These are phyloP conservation scores for Galbula dea DNA, from an alignment of 2,113 vertebrate species.

Conservation along the genomic window DNA sequence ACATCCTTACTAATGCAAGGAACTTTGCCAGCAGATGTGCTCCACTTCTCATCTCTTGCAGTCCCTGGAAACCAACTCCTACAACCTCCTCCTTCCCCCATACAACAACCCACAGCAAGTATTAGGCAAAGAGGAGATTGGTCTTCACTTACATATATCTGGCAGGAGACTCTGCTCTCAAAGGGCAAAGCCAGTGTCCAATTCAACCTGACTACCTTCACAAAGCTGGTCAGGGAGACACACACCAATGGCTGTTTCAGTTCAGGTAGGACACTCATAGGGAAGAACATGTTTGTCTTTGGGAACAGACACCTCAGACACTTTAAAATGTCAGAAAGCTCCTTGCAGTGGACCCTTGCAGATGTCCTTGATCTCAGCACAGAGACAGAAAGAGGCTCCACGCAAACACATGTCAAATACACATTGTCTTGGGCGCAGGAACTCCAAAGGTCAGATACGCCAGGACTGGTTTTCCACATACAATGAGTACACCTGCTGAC, in stretches of 20 bases:
- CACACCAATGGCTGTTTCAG: rapidly evolving
- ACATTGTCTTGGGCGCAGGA: not conserved
- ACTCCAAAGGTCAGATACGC: not conserved
- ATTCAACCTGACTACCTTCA: not conserved
- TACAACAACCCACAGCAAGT: not conserved
- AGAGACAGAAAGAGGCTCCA: not conserved
- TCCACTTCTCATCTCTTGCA: not conserved
- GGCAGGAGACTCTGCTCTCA: not conserved
- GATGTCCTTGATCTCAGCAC: not conserved
- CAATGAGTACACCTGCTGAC: not conserved
- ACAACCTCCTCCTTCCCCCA: not conserved
- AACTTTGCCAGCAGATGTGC: constrained; percentile 43
- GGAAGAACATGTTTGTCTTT: not conserved
- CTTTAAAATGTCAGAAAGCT: not conserved
- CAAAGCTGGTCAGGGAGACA: not conserved
- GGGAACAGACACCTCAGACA: not conserved
- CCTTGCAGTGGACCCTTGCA: not conserved
- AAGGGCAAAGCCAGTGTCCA: not conserved
- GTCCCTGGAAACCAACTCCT: not conserved
- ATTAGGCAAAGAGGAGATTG: not conserved
- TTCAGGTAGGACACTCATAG: not conserved
- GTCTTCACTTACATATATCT: not conserved
- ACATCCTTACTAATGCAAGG: constrained; percentile 16
- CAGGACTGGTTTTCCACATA: not conserved
- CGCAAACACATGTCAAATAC: not conserved